phyloP scores from a whole-genome alignment of 2,113 vertebrate species.

The Dicrurus megarhynchus region DNA sequence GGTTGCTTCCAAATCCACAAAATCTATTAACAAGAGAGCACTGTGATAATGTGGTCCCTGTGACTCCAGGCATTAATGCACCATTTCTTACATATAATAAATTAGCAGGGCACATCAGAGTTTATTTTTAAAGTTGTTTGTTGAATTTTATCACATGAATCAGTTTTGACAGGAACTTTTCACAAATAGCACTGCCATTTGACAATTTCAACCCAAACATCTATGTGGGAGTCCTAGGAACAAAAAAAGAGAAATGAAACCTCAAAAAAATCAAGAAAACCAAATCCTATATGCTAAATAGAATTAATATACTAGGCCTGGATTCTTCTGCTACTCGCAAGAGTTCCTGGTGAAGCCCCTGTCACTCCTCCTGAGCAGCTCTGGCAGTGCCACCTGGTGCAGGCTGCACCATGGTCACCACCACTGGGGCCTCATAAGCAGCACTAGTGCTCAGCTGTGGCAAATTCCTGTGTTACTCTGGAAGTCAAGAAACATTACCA shows the following conservation, averaged over 20 bases:
- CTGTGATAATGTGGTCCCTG: not conserved
- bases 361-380: not conserved
- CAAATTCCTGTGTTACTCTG: not conserved
- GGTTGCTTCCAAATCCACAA: not conserved
- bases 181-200: not conserved
- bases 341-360: not conserved
- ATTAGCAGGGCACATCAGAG: not conserved
- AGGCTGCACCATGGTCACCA: not conserved
- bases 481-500: not conserved
- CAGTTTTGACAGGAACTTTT: not conserved
- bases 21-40: not conserved
- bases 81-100: not conserved
- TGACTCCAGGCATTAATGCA: not conserved
- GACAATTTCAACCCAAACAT: not conserved
- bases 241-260: rapidly evolving
- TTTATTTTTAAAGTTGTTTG: not conserved
- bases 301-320: not conserved
- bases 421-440: not conserved
- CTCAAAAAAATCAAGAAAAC: not conserved
- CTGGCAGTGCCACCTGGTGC: not conserved
- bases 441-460: not conserved
- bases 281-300: not conserved
- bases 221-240: not conserved
- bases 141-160: not conserved
- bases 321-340: not conserved